Conservation (phyloP, 2,797 vertebrate species). For the Galaxias olidus region DNA sequence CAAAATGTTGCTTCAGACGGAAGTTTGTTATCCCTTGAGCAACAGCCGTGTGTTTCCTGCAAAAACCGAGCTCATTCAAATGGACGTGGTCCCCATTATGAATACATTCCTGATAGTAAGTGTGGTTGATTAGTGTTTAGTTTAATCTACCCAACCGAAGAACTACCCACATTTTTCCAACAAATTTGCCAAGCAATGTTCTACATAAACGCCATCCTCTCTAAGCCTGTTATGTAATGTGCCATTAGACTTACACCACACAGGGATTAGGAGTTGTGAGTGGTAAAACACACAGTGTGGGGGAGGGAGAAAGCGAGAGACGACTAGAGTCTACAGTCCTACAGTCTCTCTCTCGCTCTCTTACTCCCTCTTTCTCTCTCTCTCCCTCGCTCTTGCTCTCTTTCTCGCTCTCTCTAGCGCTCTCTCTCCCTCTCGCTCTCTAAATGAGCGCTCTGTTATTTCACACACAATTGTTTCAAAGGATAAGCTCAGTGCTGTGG, state of each 20-base stretch:
- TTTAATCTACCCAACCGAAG: neutral
- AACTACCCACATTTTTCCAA: constrained; percentile 3
- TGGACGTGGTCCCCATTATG: too few species aligned
- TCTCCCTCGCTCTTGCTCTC: constrained; percentile 1
- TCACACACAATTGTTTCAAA: constrained; percentile 7
- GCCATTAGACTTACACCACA: constrained; percentile 25
- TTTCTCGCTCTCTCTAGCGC: constrained; percentile 1
- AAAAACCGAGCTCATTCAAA: too few species aligned
- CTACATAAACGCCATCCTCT: constrained; percentile 17
- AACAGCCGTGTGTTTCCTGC: too few species aligned
- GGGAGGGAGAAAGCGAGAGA: neutral
- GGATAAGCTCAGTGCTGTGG: neutral
- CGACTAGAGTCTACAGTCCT: neutral
- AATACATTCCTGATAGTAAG: too few species aligned
- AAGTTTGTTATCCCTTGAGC: too few species aligned
- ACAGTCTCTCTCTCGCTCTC: constrained; percentile 1
- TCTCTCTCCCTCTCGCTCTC: constrained; percentile 1
- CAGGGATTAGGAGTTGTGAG: constrained; percentile 23
- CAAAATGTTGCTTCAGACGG: too few species aligned
- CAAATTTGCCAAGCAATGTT: constrained; percentile 18
- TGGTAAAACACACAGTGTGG: constrained; percentile 3
- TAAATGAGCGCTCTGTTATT: neutral
- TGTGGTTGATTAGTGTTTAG: too few species aligned
- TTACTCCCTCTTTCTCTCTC: constrained; percentile 1
- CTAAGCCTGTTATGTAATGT: constrained; percentile 37